Evolutionary conservation across 1,140 invertebrate species (phyloP).

Genomic region (Asobara japonica): DNA sequence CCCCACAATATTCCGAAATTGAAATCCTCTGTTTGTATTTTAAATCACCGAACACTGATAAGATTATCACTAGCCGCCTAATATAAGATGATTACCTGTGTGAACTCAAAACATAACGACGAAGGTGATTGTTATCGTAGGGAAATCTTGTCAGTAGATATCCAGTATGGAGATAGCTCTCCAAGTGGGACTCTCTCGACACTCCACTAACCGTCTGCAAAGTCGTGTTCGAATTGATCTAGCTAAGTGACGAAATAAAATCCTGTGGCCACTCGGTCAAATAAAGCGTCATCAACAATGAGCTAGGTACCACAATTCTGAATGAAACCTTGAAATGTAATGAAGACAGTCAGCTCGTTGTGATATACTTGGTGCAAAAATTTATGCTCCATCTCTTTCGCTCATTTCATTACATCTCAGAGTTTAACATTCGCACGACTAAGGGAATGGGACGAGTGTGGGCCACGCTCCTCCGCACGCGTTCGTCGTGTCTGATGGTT

Average conservation of each 20-base stretch:
- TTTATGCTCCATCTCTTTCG: not conserved
- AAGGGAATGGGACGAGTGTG: constrained; percentile 18
- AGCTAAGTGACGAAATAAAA: too few relatives aligned
- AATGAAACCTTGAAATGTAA: not conserved
- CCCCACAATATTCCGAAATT: not conserved
- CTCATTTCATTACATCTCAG: not conserved
- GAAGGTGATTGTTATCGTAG: not conserved
- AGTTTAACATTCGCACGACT: not conserved
- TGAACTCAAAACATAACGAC: not conserved
- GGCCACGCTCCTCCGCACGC: constrained; percentile 35
- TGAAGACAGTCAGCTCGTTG: not conserved
- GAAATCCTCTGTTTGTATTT: not conserved
- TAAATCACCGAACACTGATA: not conserved
- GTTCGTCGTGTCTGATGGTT: constrained; percentile 50
- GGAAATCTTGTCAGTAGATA: not conserved
- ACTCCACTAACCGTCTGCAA: not conserved
- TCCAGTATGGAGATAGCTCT: not conserved
- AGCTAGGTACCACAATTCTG: too few relatives aligned
- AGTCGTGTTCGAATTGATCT: too few relatives aligned
- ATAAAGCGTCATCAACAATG: too few relatives aligned
- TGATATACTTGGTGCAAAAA: not conserved
- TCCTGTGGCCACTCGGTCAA: too few relatives aligned
- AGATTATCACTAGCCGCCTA: not conserved
- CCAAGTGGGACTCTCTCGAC: not conserved
- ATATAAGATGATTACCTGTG: not conserved